phyloP scores from a whole-genome alignment of 2,888 invertebrate genomes.

The Agrotis exclamationis region DNA sequence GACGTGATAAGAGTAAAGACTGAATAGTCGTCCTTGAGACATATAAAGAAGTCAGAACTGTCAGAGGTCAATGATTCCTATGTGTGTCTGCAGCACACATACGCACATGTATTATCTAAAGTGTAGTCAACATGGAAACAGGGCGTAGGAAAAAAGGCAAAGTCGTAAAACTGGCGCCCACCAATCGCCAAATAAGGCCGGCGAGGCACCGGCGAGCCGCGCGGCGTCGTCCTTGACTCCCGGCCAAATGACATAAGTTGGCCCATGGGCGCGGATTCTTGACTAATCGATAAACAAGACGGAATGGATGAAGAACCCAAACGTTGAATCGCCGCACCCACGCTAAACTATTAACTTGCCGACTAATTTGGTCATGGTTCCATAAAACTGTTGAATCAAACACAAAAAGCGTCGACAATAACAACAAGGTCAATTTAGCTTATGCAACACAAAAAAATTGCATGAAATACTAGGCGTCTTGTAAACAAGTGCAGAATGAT shows the following conservation, averaged over 20 bases:
- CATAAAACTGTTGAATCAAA: slow-evolving; percentile 76
- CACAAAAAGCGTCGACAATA: slow-evolving; percentile 61
- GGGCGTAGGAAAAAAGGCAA: slow-evolving; percentile 88
- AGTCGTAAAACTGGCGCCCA: slow-evolving; percentile 91
- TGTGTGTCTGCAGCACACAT: slow-evolving; percentile 77
- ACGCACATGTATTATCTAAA: slow-evolving; percentile 81
- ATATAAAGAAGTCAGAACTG: slow-evolving; percentile 72
- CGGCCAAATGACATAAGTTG: slow-evolving; percentile 91
- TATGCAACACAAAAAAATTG: slow-evolving; percentile 35
- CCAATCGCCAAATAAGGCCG: slow-evolving; percentile 90
- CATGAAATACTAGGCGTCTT: slow-evolving; percentile 29
- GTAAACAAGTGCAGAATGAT: slow-evolving; percentile 31
- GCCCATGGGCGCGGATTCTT: slow-evolving; percentile 90
- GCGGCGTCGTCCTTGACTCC: slow-evolving; percentile 89
- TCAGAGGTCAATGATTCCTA: slow-evolving; percentile 79
- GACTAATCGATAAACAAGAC: slow-evolving; percentile 89
- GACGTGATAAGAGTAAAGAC: slow-evolving; percentile 68
- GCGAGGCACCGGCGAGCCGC: slow-evolving; percentile 85
- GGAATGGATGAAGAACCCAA: slow-evolving; percentile 84
- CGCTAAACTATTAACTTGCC: slow-evolving; percentile 82
- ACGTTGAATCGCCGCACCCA: slow-evolving; percentile 83
- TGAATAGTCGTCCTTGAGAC: slow-evolving; percentile 74
- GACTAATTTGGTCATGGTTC: slow-evolving; percentile 80
- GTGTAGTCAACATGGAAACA: slow-evolving; percentile 85
- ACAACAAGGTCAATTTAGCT: slow-evolving; percentile 56